Percentiles rank a stretch among this genome's conserved stretches.
These are phyloP conservation scores for Morone chrysops DNA, from an alignment of 2,113 vertebrate genomes.

Conservation along the genomic window DNA sequence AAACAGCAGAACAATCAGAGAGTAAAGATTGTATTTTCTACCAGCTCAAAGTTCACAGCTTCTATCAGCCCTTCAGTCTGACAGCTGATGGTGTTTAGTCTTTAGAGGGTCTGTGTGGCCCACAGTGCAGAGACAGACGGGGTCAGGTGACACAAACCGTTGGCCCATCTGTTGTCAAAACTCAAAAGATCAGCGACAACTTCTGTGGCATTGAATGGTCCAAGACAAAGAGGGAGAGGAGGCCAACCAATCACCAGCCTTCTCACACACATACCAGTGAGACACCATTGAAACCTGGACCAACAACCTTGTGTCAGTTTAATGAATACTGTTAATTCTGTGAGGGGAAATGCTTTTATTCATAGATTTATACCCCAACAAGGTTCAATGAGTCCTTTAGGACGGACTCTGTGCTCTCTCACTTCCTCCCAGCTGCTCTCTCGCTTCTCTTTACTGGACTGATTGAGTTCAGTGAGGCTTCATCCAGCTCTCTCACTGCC, in stretches of 20 bases:
- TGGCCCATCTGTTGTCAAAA: slow-evolving; percentile 79
- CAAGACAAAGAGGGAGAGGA: slow-evolving; percentile 12
- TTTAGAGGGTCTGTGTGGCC: slow-evolving; percentile 6
- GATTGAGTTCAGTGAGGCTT: slow-evolving; percentile 2
- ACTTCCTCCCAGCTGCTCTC: slow-evolving; percentile 2
- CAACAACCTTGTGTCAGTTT: neutral
- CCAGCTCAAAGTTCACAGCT: slow-evolving; percentile 3
- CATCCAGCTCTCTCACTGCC: neutral
- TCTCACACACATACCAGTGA: slow-evolving; percentile 8
- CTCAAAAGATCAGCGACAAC: slow-evolving; percentile 72
- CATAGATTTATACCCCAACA: neutral
- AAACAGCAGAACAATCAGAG: neutral
- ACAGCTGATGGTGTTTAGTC: slow-evolving; percentile 13
- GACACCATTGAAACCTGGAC: slow-evolving; percentile 6
- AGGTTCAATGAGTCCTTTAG: neutral
- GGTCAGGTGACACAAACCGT: slow-evolving; percentile 79
- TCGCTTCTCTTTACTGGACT: neutral
- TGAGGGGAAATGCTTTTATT: neutral
- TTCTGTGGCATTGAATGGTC: slow-evolving; percentile 49
- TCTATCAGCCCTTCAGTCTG: neutral
- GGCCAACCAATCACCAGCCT: neutral
- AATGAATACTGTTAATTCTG: slow-evolving; percentile 6
- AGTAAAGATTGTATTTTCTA: neutral
- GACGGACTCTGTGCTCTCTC: neutral
- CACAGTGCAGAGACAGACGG: slow-evolving; percentile 28